phyloP scores from a whole-genome alignment of 2,797 vertebrate genomes.

The Paramormyrops hopkinsi region DNA sequence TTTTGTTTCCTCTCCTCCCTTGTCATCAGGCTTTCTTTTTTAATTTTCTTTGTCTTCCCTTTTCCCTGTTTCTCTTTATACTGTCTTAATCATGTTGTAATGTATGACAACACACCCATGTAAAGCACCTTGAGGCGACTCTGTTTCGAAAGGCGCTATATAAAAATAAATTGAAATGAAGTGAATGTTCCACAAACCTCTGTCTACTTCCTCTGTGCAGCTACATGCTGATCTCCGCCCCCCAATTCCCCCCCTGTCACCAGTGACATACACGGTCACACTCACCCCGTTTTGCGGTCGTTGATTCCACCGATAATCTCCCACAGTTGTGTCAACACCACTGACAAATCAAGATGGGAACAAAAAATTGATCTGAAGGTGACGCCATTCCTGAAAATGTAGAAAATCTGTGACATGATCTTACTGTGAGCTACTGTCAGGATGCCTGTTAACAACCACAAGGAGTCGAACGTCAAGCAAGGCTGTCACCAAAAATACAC shows the following conservation, averaged over 20 bases:
- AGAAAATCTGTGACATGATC: background rate
- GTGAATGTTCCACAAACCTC: background rate
- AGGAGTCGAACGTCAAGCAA: slow-evolving; percentile 41
- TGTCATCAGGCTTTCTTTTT: background rate
- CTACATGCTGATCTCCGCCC: background rate
- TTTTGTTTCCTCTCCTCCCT: background rate
- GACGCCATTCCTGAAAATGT: background rate
- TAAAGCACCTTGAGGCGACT: background rate
- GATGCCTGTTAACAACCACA: slow-evolving; percentile 38
- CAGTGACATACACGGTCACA: background rate
- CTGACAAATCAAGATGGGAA: background rate
- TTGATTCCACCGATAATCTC: background rate
- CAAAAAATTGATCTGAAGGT: background rate
- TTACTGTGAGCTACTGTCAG: background rate
- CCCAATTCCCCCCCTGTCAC: background rate
- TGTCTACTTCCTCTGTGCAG: background rate
- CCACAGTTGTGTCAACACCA: background rate
- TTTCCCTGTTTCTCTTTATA: background rate
- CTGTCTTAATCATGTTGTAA: background rate
- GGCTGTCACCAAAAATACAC: slow-evolving; percentile 27
- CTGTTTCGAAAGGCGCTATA: background rate
- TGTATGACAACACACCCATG: background rate
- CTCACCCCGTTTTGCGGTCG: background rate
- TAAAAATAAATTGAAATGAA: background rate
- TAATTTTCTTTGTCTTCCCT: background rate